phyloP scores from a whole-genome alignment of 2,797 vertebrate species.

The Remorina albescens region DNA sequence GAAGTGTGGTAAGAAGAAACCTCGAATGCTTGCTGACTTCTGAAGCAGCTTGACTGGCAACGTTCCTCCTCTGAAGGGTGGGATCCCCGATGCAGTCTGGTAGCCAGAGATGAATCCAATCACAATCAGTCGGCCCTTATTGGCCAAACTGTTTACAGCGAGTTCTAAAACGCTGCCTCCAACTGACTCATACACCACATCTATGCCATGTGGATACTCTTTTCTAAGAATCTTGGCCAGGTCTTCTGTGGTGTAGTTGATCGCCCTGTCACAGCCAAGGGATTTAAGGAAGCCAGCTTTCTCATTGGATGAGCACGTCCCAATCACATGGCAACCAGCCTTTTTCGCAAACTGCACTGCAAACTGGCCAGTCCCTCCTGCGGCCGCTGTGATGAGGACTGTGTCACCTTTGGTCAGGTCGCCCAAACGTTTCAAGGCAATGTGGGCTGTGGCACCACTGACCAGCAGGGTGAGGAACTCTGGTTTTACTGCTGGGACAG shows the following conservation, averaged over 20 bases:
- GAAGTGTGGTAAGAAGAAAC: conserved; percentile 94
- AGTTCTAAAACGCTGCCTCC: conserved; percentile 91
- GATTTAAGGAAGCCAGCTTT: conserved; percentile 92
- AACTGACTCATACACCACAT: conserved; percentile 91
- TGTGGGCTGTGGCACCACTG: conserved; percentile 91
- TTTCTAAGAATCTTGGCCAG: conserved; percentile 82
- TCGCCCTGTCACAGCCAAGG: conserved; percentile 89
- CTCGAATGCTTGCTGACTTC: conserved; percentile 91
- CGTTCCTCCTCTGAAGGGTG: conserved; percentile 79
- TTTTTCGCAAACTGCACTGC: conserved; percentile 93
- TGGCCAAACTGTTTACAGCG: conserved; percentile 88
- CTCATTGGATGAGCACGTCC: conserved; percentile 91
- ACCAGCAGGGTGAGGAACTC: conserved; percentile 90
- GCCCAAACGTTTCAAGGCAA: conserved; percentile 90
- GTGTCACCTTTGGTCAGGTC: conserved; percentile 88
- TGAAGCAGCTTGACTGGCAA: conserved; percentile 90
- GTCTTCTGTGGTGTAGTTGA: conserved; percentile 90
- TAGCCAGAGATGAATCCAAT: conserved; percentile 94
- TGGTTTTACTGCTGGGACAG: conserved; percentile 85
- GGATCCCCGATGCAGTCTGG: conserved; percentile 87
- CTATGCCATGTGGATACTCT: conserved; percentile 89
- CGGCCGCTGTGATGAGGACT: conserved; percentile 92
- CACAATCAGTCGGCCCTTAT: conserved; percentile 88
- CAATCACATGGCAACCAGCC: conserved; percentile 92
- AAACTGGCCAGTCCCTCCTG: conserved; percentile 95